Conservation (phyloP, 2,113 vertebrate species). For the Struthidea cinerea region DNA sequence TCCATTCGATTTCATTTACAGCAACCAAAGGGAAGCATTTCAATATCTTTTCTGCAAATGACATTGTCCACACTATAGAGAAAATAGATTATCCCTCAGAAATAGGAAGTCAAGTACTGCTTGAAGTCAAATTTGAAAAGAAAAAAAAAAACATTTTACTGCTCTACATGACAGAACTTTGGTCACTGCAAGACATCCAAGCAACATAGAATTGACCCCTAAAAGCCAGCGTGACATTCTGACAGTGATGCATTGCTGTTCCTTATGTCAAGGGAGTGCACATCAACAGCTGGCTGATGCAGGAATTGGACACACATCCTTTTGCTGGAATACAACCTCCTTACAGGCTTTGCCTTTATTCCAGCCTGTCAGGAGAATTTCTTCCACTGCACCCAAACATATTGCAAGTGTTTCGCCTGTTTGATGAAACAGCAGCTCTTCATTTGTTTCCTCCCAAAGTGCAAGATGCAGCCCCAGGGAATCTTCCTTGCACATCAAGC, state of each 20-base stretch:
- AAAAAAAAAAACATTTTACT: not conserved
- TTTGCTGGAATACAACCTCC: not conserved
- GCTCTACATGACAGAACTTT: not conserved
- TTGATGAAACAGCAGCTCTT: not conserved
- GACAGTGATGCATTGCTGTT: constrained; percentile 31
- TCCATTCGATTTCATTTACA: not conserved
- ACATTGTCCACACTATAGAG: not conserved
- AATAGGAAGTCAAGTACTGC: not conserved
- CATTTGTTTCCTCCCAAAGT: not conserved
- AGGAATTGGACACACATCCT: constrained; percentile 41
- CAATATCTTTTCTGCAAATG: not conserved
- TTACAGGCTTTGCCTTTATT: not conserved
- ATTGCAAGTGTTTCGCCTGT: not conserved
- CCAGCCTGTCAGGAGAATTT: constrained; percentile 21
- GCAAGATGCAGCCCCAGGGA: not conserved
- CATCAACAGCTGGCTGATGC: constrained; percentile 45
- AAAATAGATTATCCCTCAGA: not conserved
- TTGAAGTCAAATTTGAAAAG: not conserved
- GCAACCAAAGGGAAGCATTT: not conserved
- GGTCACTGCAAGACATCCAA: not conserved
- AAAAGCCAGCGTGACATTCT: constrained; percentile 16
- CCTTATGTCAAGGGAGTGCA: constrained; percentile 19
- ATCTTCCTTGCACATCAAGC: not conserved
- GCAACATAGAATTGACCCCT: not conserved
- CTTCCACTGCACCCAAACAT: not conserved